Base-by-base conservation (phyloP, 2,113 vertebrate species). In the Probosciger aterrimus region DNA sequence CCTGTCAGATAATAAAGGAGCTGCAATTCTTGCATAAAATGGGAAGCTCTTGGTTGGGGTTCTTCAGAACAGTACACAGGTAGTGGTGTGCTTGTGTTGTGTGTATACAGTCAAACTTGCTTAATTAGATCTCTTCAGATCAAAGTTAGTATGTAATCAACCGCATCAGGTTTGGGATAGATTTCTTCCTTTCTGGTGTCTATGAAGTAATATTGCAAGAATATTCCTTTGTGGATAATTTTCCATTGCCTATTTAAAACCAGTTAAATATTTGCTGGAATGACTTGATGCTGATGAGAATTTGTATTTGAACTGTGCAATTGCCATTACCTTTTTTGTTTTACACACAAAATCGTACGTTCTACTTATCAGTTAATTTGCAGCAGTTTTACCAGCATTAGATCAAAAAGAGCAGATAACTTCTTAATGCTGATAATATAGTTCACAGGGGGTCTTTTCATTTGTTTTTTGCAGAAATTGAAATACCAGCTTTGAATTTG, bases 141-240 rank as follows among this genome's bases (percentile, higher is more conserved):
- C 37, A 17, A 41, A 81, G 60, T 41, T 52, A 59, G 24, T 46
- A 27, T 69, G 18, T 8, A 63, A 11, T 23, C 41, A 18, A 31
- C 31, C 17, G 6, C 0, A 0, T 77, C 76, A 33, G 5, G 5
- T 19, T 68, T 57, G 27, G n/a, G 31, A 22, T 33, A 78, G 74
- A 30, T 71, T 24, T 77, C 52, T 44, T 84, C 24, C 33, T 63
- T 90, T 71, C 31, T 74, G 14, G 4, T 69, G 31, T 47, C 31
- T 28, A 1, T 67, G 15, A 76, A 80, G 28, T 64, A 22, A 28
- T 71, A 52, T 82, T 31, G 16, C 39, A 76, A 57, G 63, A 44
- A 33, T 52, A 31, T 25, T 3, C 18, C 4, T 17, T 18, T 18
- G 0, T 44, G 2, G 41, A 8, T 8, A 7, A 18, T 81, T 55